A percentile compares a stretch with the other conserved stretches of the same genome.
Evolutionary conservation across 2,888 invertebrate species (phyloP).

Genomic region (Macaria liturata): DNA sequence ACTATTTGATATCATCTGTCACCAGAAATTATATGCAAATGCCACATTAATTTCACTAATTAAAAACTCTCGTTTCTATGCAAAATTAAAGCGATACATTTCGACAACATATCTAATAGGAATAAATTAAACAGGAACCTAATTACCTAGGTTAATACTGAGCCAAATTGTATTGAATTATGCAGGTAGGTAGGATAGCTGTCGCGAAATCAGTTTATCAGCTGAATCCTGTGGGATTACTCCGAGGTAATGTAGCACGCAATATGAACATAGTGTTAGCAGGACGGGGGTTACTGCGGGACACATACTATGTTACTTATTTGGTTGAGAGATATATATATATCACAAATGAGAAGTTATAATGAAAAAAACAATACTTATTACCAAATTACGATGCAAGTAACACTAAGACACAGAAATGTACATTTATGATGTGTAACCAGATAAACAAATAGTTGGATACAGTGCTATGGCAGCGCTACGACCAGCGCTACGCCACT

Average conservation of each 20-base stretch:
- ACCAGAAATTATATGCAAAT: background rate
- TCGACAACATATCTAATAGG: slow-evolving; percentile 26
- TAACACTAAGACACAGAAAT: too few relatives aligned
- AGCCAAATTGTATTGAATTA: slow-evolving; percentile 39
- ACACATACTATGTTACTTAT: too few relatives aligned
- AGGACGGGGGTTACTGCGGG: too few relatives aligned
- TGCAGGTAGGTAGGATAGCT: slow-evolving; percentile 30
- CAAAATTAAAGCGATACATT: slow-evolving; percentile 38
- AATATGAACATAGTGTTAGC: slow-evolving; percentile 9
- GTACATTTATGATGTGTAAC: too few relatives aligned
- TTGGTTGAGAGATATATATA: too few relatives aligned
- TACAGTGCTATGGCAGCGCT: too few relatives aligned
- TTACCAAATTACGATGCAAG: too few relatives aligned
- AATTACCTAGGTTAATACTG: slow-evolving; percentile 55
- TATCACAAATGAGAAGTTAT: too few relatives aligned
- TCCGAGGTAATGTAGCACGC: slow-evolving; percentile 38
- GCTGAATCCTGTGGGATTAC: slow-evolving; percentile 39
- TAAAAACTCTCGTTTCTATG: slow-evolving; percentile 22
- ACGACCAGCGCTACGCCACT: too few relatives aligned
- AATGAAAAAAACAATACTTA: too few relatives aligned
- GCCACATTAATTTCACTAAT: slow-evolving; percentile 6
- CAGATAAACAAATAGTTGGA: too few relatives aligned
- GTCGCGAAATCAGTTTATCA: slow-evolving; percentile 50
- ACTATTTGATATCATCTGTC: too few relatives aligned
- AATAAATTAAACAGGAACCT: slow-evolving; percentile 40